phyloP scores from a whole-genome alignment of 2,888 invertebrate species.

The Campopleginae sp. region DNA sequence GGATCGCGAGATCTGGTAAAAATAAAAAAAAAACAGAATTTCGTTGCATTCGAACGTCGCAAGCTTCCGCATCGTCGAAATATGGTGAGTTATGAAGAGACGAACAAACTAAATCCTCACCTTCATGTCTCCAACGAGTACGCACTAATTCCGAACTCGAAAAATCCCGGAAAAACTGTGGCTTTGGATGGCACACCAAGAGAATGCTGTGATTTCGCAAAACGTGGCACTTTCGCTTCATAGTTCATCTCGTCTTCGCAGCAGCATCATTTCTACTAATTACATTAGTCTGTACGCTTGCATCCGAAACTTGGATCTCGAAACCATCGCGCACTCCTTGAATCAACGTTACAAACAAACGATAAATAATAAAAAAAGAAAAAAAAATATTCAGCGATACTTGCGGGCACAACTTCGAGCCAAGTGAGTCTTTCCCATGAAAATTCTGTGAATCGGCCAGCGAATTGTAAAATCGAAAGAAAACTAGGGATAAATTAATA shows the following conservation, averaged over 20 bases:
- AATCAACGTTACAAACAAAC: background rate
- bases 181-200: background rate
- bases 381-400: background rate
- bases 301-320: background rate
- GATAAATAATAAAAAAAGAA: background rate
- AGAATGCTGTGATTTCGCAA: background rate
- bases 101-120: conserved; percentile 49
- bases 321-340: conserved; percentile 48
- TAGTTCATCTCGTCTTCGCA: conserved; percentile 10
- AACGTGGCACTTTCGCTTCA: conserved; percentile 33
- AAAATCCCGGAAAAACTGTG: conserved; percentile 31
- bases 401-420: background rate
- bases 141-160: background rate
- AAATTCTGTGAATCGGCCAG: background rate
- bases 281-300: background rate
- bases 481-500: background rate
- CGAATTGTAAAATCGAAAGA: background rate
- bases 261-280: background rate
- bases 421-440: background rate
- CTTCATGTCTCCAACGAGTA: conserved; percentile 49
- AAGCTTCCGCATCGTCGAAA: too few relatives aligned
- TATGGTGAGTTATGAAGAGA: background rate
- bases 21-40: too few relatives aligned
- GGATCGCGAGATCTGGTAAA: too few relatives aligned
- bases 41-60: too few relatives aligned